Conservation (phyloP, 2,113 vertebrate species). For the Erythrocercus mccallii region DNA sequence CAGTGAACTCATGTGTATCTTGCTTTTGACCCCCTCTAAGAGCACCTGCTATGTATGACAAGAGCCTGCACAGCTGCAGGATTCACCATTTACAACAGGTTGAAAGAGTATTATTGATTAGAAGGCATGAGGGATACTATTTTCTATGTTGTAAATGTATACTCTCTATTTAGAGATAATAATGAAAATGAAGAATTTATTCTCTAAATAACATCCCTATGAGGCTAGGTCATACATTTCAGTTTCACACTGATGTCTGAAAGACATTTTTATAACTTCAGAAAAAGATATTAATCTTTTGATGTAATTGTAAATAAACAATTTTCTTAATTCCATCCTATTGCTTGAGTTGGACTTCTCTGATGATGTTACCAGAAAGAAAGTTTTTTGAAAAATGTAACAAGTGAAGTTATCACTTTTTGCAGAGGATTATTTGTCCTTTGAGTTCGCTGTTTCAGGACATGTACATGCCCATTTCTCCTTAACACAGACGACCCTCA, state of each 20-base stretch:
- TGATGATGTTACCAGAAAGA: not conserved
- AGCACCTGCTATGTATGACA: not conserved
- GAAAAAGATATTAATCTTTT: not conserved
- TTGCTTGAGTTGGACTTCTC: not conserved
- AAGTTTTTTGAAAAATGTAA: not conserved
- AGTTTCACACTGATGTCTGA: not conserved
- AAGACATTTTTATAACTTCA: not conserved
- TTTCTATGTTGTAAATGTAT: not conserved
- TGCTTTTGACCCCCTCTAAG: not conserved
- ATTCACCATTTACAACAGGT: not conserved
- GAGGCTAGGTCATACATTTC: not conserved
- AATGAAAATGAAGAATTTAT: not conserved
- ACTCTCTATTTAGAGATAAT: not conserved
- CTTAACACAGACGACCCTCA: not conserved
- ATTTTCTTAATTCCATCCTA: not conserved
- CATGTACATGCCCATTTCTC: not conserved
- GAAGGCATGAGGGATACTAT: not conserved
- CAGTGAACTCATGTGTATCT: fast-evolving
- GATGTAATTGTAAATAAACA: not conserved
- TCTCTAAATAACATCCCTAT: not conserved
- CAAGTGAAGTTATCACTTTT: not conserved
- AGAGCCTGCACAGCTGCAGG: not conserved
- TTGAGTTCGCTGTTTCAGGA: not conserved
- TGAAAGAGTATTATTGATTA: not conserved
- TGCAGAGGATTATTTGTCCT: not conserved